Conservation (phyloP, 1,140 invertebrate species). For the Drosophila persimilis region DNA sequence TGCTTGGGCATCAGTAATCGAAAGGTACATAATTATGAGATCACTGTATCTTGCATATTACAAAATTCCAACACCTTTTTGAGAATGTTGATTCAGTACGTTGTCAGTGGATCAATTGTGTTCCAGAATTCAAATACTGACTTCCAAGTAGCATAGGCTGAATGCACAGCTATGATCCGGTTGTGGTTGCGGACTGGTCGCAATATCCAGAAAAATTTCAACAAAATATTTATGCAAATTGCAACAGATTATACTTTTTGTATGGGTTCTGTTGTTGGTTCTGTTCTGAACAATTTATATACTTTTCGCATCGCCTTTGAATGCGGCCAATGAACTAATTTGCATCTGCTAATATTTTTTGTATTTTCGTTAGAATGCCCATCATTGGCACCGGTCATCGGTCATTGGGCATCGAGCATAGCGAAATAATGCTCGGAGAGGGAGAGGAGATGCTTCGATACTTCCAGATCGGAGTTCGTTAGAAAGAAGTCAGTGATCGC, state of each 20-base stretch:
- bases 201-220: conserved; percentile 9
- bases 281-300: conserved; percentile 8
- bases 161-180: conserved; percentile 17
- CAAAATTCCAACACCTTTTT: no score
- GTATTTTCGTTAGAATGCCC: neutral
- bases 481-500: conserved; percentile 5
- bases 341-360: conserved; percentile 39
- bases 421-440: no score
- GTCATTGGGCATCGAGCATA: no score
- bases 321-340: conserved; percentile 59
- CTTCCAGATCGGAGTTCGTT: neutral
- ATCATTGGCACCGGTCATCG: no score
- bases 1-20: no score
- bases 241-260: conserved; percentile 18
- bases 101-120: no score
- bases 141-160: no score
- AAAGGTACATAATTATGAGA: no score
- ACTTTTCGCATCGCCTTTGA: neutral
- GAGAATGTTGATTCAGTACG: no score
- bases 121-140: no score
- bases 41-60: no score
- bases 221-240: conserved; percentile 47
- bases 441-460: no score
- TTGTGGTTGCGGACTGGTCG: neutral
- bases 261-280: neutral